These are phyloP conservation scores for Patella ulyssiponensis DNA, from an alignment of 2,888 invertebrate genomes.

Conservation along the genomic window DNA sequence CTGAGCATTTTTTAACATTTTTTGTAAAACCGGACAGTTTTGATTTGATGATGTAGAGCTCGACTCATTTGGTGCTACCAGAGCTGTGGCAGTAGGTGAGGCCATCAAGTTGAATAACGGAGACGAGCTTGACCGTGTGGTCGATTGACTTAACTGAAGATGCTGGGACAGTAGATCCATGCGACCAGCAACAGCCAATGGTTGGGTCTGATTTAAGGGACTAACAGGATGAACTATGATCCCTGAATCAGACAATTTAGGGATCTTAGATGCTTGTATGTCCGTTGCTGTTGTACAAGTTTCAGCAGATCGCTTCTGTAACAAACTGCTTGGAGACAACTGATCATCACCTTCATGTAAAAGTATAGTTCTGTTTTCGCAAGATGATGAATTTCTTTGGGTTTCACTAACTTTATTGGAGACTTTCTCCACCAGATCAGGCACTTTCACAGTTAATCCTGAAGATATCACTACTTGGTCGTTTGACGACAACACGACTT, in stretches of 20 bases:
- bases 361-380: not conserved
- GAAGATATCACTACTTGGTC: not conserved
- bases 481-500: not conserved
- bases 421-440: not conserved
- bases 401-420: not conserved
- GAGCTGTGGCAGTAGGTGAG: too few relatives aligned
- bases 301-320: constrained; percentile 3
- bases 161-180: not conserved
- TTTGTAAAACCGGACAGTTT: constrained; percentile 45
- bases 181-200: not conserved
- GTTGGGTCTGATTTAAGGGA: constrained; percentile 3
- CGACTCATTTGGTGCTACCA: too few relatives aligned
- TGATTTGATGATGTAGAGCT: constrained; percentile 19
- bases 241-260: not conserved
- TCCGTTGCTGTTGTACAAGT: not conserved
- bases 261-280: not conserved
- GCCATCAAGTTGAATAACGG: too few relatives aligned
- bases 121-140: too few relatives aligned
- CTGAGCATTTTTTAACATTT: constrained; percentile 42
- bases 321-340: not conserved
- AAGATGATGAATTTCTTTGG: not conserved
- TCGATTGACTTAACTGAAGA: too few relatives aligned
- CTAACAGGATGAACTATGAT: not conserved
- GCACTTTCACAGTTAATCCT: not conserved
- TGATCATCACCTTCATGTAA: not conserved